These are phyloP conservation scores for Lochmaea capreae DNA, from an alignment of 2,888 invertebrate species.

Conservation along the genomic window DNA sequence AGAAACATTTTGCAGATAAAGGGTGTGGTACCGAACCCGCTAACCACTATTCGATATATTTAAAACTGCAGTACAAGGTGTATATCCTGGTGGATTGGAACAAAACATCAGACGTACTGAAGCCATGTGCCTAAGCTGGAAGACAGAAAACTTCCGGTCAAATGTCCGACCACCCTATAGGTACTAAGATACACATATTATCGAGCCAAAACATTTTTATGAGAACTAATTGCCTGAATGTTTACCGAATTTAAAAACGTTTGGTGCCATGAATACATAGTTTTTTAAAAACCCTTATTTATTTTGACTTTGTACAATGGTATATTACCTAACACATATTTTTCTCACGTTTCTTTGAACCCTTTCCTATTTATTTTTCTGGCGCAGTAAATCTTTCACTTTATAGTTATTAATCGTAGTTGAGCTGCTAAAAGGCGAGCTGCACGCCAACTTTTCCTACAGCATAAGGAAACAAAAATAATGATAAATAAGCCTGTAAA, in stretches of 20 bases:
- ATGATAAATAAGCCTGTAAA: slow-evolving; percentile 10
- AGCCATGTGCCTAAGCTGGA: no score
- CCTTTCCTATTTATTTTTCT: slow-evolving; percentile 23
- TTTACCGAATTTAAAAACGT: not conserved
- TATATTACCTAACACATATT: slow-evolving; percentile 18
- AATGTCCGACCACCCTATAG: no score
- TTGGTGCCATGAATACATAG: not conserved
- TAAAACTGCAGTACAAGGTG: no score
- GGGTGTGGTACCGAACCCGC: no score
- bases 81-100: no score
- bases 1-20: no score
- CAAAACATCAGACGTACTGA: no score
- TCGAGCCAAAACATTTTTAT: no score
- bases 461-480: slow-evolving; percentile 11
- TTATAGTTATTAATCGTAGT: slow-evolving; percentile 26
- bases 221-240: not conserved
- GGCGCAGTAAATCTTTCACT: slow-evolving; percentile 27
- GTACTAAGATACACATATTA: no score
- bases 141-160: no score
- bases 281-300: not conserved
- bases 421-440: slow-evolving; percentile 22
- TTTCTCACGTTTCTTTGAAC: slow-evolving; percentile 14
- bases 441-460: slow-evolving; percentile 9
- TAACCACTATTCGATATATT: no score
- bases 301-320: slow-evolving; percentile 6